These are phyloP conservation scores for Datnioides undecimradiatus DNA, from an alignment of 2,113 vertebrate species.

Conservation along the genomic window DNA sequence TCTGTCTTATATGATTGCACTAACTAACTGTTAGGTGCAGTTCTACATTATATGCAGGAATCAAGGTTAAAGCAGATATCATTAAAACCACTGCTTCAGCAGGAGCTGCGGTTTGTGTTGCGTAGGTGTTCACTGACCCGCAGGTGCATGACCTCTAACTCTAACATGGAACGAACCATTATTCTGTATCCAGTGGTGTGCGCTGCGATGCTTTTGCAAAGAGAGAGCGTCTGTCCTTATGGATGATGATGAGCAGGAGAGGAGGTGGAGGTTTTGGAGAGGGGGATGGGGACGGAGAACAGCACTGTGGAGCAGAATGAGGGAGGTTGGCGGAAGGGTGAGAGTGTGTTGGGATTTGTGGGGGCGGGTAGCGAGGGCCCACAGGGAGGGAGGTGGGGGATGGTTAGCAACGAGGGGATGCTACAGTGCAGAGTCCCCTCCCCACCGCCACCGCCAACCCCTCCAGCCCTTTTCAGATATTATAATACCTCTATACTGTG, in stretches of 20 bases:
- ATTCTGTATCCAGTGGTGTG: conserved; percentile 17
- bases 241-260: conserved; percentile 49
- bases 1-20: not conserved
- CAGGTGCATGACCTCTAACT: conserved; percentile 31
- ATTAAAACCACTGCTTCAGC: not conserved
- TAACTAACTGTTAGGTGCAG: not conserved
- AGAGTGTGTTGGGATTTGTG: conserved; percentile 43
- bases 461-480: conserved; percentile 29
- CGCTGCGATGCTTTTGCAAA: conserved; percentile 19
- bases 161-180: conserved; percentile 28
- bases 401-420: conserved; percentile 26
- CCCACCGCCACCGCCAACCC: too few relatives aligned
- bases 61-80: not conserved
- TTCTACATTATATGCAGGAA: not conserved
- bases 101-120: not conserved
- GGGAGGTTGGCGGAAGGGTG: conserved; percentile 43
- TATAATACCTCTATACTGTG: conserved; percentile 49
- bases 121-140: not conserved
- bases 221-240: conserved; percentile 9
- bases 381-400: conserved; percentile 32
- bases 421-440: conserved; percentile 11
- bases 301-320: conserved; percentile 3
- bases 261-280: conserved; percentile 20
- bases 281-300: conserved; percentile 48
- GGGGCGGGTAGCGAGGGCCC: conserved; percentile 47